Evolutionary conservation across 2,113 vertebrate genomes (phyloP), one percentile per base, ranked within the genome.

Genomic region (Chaetops frenatus): DNA sequence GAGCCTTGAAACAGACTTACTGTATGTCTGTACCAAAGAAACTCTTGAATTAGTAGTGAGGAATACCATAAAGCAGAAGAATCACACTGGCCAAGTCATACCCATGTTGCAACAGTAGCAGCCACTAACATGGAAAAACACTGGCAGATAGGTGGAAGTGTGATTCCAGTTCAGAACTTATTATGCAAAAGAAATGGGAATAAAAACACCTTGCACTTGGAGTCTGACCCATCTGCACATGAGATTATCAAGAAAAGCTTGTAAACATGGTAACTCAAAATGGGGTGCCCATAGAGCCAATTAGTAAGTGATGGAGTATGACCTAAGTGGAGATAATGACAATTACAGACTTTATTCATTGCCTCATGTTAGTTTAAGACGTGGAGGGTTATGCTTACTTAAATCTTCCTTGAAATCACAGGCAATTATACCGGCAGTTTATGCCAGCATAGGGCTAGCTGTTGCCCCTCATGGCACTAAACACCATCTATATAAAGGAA

Each of bases 381-480:
- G 33, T 12, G 10, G 62, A 82, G 70, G 38, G 38, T 88, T 95
- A 89, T 84, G 42, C 61, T 91, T 64, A 62, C 71, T 93, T 86
- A 93, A 95, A 67, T 90, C 85, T 92, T 82, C 47, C 47, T 62
- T 3, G 10, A 95, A 93, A 85, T 89, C 81, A 54, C 45, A 54
- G 74, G 62, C 31, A 92, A 90, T 96, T 95, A 86, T 47, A 81
- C 47, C n/a, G 69, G 72, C 51, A 67, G 76, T 86, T 92, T 91
- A 77, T 7, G 1, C 62, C 62, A 57, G 69, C 73, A 61, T 33
- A 85, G 82, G 48, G 69, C 64, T 87, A 42, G 69, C 47, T 81
- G 25, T 71, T 88, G 38, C 11, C 93, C 35, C 51, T 79, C 47
- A 9, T n/a, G 35, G 51, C 71, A 60, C 62, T 86, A 61, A 88